Evolutionary conservation across 1,140 invertebrate genomes (phyloP).

Genomic region (Zophobas atratus): DNA sequence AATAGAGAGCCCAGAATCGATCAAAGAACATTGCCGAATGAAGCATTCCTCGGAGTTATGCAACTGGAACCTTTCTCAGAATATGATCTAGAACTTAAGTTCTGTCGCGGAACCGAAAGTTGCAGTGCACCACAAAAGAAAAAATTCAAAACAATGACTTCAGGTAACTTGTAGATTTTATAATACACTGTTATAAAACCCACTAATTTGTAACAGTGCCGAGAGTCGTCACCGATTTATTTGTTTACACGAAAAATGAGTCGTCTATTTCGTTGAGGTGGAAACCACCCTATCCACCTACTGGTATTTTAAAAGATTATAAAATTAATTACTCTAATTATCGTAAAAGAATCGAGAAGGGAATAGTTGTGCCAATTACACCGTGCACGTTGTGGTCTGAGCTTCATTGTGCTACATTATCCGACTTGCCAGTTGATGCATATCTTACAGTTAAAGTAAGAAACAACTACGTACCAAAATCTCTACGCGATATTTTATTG

Average conservation of each 20-base stretch:
- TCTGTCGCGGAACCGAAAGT: no score
- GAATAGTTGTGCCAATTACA: not conserved
- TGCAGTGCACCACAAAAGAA: no score
- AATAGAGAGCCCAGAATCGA: no score
- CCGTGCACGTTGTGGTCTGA: conserved; percentile 1
- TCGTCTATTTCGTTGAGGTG: not conserved
- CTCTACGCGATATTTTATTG: not conserved
- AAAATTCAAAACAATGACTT: no score
- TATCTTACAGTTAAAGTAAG: not conserved
- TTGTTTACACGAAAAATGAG: not conserved
- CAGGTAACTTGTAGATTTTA: no score
- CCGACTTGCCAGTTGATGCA: not conserved
- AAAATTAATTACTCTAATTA: not conserved
- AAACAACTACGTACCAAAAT: not conserved
- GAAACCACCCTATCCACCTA: conserved; percentile 13
- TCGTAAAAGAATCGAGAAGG: not conserved
- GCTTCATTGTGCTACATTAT: not conserved
- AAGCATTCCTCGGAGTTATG: no score
- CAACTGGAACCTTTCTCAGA: no score
- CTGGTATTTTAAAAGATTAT: conserved; percentile 5
- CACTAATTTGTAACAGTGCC: not conserved
- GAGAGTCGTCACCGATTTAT: no score
- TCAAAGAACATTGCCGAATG: no score
- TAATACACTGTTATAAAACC: no score
- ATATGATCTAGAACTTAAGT: no score